Percentiles rank a stretch among this genome's conserved stretches.
Evolutionary conservation across 2,113 vertebrate genomes (phyloP).

Genomic region (Channa maculata): DNA sequence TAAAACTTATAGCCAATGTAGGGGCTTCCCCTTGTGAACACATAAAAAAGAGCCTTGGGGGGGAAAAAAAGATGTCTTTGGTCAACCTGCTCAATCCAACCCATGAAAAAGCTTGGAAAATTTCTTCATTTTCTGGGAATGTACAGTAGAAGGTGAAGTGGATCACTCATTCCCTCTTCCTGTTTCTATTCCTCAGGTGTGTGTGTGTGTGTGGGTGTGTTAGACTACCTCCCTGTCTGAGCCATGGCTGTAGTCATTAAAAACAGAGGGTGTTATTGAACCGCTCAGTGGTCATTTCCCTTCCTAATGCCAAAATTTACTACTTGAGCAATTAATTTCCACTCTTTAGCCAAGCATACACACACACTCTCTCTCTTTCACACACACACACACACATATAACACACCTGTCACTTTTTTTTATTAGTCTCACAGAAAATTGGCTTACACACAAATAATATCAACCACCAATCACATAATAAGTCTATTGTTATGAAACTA

Average conservation of each 20-base stretch:
- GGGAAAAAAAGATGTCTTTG: slow-evolving; percentile 11
- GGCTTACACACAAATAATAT: no score
- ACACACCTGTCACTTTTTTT: no score
- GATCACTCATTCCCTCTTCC: slow-evolving; percentile 67
- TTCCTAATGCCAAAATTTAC: slow-evolving; percentile 90
- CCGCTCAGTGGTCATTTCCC: slow-evolving; percentile 89
- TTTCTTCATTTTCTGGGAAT: slow-evolving; percentile 50
- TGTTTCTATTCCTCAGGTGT: slow-evolving; percentile 47
- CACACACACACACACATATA: neutral
- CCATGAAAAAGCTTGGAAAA: slow-evolving; percentile 19
- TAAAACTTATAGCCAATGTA: slow-evolving; percentile 35
- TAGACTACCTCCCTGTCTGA: slow-evolving; percentile 82
- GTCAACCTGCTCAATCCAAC: slow-evolving; percentile 31
- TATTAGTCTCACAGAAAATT: no score
- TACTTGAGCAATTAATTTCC: slow-evolving; percentile 89
- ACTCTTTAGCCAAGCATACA: slow-evolving; percentile 55
- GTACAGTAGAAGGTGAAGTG: slow-evolving; percentile 50
- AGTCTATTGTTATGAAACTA: no score
- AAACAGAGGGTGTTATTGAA: slow-evolving; percentile 89
- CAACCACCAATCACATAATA: no score
- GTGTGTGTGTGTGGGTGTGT: slow-evolving; percentile 47
- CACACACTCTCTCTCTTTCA: neutral
- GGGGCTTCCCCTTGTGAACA: slow-evolving; percentile 17
- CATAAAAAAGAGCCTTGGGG: neutral
- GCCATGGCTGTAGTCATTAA: slow-evolving; percentile 91